phyloP scores from a whole-genome alignment of 2,797 vertebrate species.

The Rhabdophis nuchalis region DNA sequence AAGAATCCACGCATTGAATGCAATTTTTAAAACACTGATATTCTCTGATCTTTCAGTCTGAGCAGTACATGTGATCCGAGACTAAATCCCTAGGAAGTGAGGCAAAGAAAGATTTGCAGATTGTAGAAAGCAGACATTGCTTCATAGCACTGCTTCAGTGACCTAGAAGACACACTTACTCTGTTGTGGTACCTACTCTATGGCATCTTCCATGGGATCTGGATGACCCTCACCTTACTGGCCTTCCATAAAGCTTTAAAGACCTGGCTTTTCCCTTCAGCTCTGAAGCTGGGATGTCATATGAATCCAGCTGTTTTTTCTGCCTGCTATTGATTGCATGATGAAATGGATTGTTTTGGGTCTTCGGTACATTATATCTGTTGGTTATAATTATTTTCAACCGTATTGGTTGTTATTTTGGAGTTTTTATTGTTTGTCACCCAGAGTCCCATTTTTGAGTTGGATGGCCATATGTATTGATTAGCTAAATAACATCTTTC shows the following conservation, averaged over 20 bases:
- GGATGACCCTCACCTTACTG: background rate
- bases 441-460: background rate
- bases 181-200: background rate
- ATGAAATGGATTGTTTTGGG: background rate
- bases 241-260: background rate
- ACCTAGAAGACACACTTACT: background rate
- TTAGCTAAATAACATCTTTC: background rate
- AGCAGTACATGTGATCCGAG: background rate
- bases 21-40: background rate
- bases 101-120: background rate
- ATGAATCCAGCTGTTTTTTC: background rate
- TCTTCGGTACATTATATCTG: background rate
- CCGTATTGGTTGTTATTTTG: background rate
- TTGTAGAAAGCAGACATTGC: background rate
- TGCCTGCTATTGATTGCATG: background rate
- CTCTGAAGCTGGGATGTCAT: background rate
- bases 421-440: background rate
- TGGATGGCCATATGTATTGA: background rate
- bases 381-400: background rate
- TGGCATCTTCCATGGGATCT: background rate
- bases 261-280: background rate
- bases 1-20: background rate
- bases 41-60: background rate
- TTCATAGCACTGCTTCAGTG: background rate
- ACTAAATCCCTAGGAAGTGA: background rate